These are phyloP conservation scores for Ophiodon elongatus DNA, from an alignment of 2,113 vertebrate genomes.

Conservation along the genomic window DNA sequence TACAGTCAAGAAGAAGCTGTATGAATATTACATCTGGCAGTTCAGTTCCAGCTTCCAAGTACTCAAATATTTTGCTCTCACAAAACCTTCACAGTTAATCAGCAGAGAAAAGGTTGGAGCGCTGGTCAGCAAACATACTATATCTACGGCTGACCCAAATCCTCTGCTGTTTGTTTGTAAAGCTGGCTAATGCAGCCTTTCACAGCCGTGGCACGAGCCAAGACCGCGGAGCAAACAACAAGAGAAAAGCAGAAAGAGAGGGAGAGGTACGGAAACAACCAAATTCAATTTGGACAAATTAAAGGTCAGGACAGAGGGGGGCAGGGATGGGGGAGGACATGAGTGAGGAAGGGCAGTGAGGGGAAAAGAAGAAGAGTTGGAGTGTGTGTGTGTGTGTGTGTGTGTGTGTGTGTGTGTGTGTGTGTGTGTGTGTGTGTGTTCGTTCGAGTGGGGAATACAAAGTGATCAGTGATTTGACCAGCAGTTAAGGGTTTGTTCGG, in stretches of 20 bases:
- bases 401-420: constrained; percentile 4
- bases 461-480: constrained; percentile 66
- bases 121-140: constrained; percentile 42
- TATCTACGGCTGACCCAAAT: constrained; percentile 53
- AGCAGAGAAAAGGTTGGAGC: constrained; percentile 21
- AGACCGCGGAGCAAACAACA: constrained; percentile 42
- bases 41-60: background rate
- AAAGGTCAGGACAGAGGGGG: constrained; percentile 49
- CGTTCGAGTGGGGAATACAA: constrained; percentile 18
- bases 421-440: constrained; percentile 8
- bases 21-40: background rate
- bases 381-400: background rate
- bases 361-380: background rate
- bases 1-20: background rate
- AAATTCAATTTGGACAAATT: constrained; percentile 62
- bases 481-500: constrained; percentile 56
- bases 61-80: constrained; percentile 11
- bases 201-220: constrained; percentile 28
- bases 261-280: constrained; percentile 22
- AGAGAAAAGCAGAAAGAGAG: constrained; percentile 23
- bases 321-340: background rate
- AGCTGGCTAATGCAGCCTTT: constrained; percentile 50
- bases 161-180: constrained; percentile 46
- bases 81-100: constrained; percentile 20
- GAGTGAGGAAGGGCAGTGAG: background rate